These are phyloP conservation scores for Acanthopagrus latus DNA, from an alignment of 2,797 vertebrate genomes.

Conservation along the genomic window DNA sequence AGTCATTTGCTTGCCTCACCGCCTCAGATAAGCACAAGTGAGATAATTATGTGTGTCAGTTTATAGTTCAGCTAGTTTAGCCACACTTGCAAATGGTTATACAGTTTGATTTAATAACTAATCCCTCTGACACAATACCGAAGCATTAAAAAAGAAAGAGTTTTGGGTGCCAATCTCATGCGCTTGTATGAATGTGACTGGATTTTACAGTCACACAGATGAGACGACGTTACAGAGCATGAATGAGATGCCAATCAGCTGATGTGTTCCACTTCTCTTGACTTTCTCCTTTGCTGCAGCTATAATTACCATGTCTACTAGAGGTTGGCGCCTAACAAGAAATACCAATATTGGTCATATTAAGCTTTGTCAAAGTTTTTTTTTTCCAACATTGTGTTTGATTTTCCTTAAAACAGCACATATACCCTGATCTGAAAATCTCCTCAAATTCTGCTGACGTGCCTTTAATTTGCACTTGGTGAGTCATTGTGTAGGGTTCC, in stretches of 20 bases:
- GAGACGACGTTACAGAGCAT: not conserved
- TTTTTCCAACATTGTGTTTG: not conserved
- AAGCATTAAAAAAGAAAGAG: not conserved
- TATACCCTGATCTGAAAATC: not conserved
- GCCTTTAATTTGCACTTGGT: not conserved
- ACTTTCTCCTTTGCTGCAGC: no score
- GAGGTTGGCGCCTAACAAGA: no score
- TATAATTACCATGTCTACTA: no score
- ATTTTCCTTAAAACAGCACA: not conserved
- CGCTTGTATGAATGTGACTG: conserved; percentile 1
- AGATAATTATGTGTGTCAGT: conserved; percentile 6
- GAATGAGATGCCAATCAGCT: not conserved
- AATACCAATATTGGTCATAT: no score
- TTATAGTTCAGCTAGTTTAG: conserved; percentile 4
- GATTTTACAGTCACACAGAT: not conserved
- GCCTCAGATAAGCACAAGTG: conserved; percentile 24
- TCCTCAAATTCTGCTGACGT: not conserved
- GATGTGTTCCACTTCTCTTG: no score
- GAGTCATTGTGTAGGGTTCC: not conserved
- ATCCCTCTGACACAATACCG: not conserved
- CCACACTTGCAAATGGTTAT: not conserved
- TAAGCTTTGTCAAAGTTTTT: no score
- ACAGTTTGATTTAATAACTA: not conserved
- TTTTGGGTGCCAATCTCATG: not conserved
- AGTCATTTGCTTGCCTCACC: conserved; percentile 14